Evolutionary conservation across 2,888 invertebrate species (phyloP).

Genomic region (Drosophila seclusa): DNA sequence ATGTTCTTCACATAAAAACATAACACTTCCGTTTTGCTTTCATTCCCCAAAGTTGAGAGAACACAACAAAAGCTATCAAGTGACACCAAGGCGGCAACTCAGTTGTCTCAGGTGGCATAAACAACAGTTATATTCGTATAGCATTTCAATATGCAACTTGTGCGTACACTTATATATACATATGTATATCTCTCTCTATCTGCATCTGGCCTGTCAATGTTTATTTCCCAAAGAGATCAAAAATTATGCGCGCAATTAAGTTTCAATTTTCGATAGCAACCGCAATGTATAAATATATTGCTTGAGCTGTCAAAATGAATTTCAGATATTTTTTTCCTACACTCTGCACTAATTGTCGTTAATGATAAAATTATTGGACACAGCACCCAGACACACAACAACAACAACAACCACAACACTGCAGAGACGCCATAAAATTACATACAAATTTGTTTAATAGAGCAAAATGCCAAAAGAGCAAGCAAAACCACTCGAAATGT

Average conservation of each 20-base stretch:
- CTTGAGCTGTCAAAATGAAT: constrained; percentile 54
- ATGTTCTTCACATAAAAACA: constrained; percentile 53
- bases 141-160: constrained; percentile 48
- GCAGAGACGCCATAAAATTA: constrained; percentile 44
- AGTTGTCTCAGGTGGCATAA: constrained; percentile 24
- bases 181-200: constrained; percentile 9
- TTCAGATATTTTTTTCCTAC: constrained; percentile 20
- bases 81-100: constrained; percentile 58
- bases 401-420: constrained; percentile 4
- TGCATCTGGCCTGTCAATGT: constrained; percentile 20
- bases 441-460: constrained; percentile 70
- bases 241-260: constrained; percentile 59
- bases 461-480: constrained; percentile 59
- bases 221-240: constrained; percentile 29
- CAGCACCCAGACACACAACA: constrained; percentile 12
- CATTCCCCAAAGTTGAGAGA: constrained; percentile 49
- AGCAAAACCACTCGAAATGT: constrained; percentile 72
- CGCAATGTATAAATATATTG: constrained; percentile 48
- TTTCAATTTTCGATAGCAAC: constrained; percentile 40
- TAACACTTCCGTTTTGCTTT: constrained; percentile 66
- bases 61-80: constrained; percentile 44
- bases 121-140: constrained; percentile 50
- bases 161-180: constrained; percentile 9
- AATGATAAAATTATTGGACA: constrained; percentile 72
- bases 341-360: constrained; percentile 70